Conservation (phyloP, 2,888 invertebrate genomes). For the Mongoloraphidia duomilia region DNA sequence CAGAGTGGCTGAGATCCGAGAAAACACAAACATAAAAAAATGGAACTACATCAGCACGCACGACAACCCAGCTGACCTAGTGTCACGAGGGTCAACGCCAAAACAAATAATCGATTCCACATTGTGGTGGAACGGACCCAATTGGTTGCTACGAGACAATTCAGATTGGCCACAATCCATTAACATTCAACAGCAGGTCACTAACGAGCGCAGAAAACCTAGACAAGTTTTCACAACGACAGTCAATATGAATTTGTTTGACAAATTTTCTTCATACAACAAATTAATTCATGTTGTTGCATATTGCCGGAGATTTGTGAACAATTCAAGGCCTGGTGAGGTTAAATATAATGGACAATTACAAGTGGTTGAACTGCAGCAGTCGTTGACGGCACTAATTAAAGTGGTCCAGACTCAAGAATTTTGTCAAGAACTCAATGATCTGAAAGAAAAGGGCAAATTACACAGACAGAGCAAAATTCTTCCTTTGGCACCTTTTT, state of each 20-base stretch:
- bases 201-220: neutral
- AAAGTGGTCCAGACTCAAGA: slow-evolving; percentile 2
- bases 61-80: neutral
- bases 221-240: neutral
- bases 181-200: neutral
- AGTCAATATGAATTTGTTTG: too few relatives aligned
- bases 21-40: neutral
- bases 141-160: neutral
- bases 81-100: neutral
- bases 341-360: too few relatives aligned
- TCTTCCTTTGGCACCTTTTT: slow-evolving; percentile 7
- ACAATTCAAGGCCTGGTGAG: too few relatives aligned
- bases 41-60: neutral
- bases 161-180: slow-evolving; percentile 5
- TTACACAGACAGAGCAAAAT: slow-evolving; percentile 6
- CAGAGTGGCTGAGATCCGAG: slow-evolving; percentile 8
- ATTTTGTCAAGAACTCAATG: slow-evolving; percentile 4
- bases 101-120: neutral
- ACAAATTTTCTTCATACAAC: too few relatives aligned
- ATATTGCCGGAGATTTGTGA: too few relatives aligned
- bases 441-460: neutral
- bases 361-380: too few relatives aligned
- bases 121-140: neutral
- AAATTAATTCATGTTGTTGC: too few relatives aligned
- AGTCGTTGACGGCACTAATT: too few relatives aligned